These are phyloP conservation scores for Lumbricus terrestris DNA, from an alignment of 2,888 invertebrate species.

Conservation along the genomic window DNA sequence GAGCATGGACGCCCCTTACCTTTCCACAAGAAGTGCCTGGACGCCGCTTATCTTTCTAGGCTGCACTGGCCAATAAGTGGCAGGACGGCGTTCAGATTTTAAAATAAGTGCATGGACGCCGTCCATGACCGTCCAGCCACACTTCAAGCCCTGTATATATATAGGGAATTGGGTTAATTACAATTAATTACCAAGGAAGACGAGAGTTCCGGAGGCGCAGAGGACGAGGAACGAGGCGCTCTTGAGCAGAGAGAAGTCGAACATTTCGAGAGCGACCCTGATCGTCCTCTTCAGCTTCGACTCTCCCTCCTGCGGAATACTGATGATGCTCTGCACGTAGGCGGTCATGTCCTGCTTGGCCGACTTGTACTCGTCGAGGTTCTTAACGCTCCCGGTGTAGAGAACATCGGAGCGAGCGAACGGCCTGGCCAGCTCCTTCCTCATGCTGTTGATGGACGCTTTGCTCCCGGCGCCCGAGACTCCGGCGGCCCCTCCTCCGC, in stretches of 20 bases:
- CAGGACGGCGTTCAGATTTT: too few relatives aligned
- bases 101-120: too few relatives aligned
- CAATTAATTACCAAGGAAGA: conserved; percentile 31
- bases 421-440: conserved; percentile 16
- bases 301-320: background rate
- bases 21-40: too few relatives aligned
- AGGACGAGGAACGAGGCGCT: conserved; percentile 73
- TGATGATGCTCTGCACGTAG: conserved; percentile 15
- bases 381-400: conserved; percentile 28
- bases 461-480: background rate
- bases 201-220: conserved; percentile 27
- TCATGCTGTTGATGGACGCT: background rate
- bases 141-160: too few relatives aligned
- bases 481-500: too few relatives aligned
- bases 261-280: conserved; percentile 64
- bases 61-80: too few relatives aligned
- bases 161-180: too few relatives aligned
- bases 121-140: too few relatives aligned
- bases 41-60: too few relatives aligned
- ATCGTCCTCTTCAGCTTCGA: background rate
- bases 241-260: conserved; percentile 80
- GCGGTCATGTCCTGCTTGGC: background rate
- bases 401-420: conserved; percentile 15
- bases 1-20: too few relatives aligned
- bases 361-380: conserved; percentile 29